Conservation (phyloP, 2,113 vertebrate genomes). For the Macquaria ambigua region DNA sequence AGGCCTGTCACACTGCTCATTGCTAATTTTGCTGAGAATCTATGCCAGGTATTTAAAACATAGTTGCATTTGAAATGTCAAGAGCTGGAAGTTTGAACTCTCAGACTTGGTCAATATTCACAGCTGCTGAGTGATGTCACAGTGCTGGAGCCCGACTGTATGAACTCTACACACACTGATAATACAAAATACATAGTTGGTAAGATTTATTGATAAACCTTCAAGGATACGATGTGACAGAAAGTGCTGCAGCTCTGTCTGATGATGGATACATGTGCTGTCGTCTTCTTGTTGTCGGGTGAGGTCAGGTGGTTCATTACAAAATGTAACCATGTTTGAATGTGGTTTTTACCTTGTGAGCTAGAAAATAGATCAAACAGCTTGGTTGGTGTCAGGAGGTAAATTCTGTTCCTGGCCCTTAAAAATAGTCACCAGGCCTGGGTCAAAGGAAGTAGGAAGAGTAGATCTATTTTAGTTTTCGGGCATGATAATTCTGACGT, state of each 20-base stretch:
- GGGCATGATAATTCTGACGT: not conserved
- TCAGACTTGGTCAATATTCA: constrained; percentile 9
- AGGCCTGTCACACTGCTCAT: not conserved
- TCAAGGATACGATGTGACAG: not conserved
- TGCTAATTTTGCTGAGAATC: constrained; percentile 19
- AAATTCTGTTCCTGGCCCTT: not conserved
- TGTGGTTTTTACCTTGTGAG: not conserved
- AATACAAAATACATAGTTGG: not conserved
- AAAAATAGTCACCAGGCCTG: not conserved
- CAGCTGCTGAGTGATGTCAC: constrained; percentile 12
- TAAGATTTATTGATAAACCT: not conserved
- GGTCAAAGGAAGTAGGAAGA: not conserved
- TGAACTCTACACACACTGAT: not conserved
- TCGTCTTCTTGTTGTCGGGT: too few species aligned
- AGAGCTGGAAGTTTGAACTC: constrained; percentile 14
- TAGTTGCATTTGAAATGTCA: constrained; percentile 22
- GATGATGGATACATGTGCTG: not conserved
- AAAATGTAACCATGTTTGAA: not conserved
- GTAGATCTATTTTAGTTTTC: not conserved
- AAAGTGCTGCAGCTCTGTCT: not conserved
- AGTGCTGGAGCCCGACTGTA: not conserved
- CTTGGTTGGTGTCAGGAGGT: not conserved
- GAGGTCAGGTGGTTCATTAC: not conserved
- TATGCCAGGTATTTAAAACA: constrained; percentile 22
- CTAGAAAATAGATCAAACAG: constrained; percentile 10